Base-by-base conservation (phyloP, 2,888 invertebrate genomes). In the Yponomeuta plumbellus region DNA sequence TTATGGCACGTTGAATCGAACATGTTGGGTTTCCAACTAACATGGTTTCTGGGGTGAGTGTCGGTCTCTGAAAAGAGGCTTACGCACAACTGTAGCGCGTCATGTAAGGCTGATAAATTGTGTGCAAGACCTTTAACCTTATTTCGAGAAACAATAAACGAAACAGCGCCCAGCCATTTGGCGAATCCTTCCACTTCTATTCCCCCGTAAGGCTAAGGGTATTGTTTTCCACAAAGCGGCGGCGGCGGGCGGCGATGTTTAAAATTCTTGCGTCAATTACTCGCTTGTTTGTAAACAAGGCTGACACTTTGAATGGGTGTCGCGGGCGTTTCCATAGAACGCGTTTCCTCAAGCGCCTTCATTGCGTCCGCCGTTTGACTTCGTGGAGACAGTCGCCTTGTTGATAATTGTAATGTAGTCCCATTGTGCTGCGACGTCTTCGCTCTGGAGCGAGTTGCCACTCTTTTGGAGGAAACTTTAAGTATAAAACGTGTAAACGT, bases 221-320 rank as follows among this genome's bases (percentile, higher is more conserved):
- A 5, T 52, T 52, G 44, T 52, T 52, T 13, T 52, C 44, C 44
- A 52, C 44, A 52, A 52, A 52, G 17, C 44, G 44, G 44, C 17
- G 44, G 44, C 17, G 22, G 13, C 59, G 59, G 13, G 59, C 11
- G 77, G 68, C 78, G 71, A 71, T 87, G 87, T 85, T 88, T 86
- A 79, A 78, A 83, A 89, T 87, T 87, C 85, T 77, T 80, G 74
- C 75, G 81, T 84, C 84, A 86, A 86, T 86, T 88, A 86, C 84
- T 83, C 76, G 79, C 75, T 76, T 86, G 84, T 88, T 88, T 87
- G 83, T 87, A 87, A 84, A 87, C 83, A 87, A 71, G 71, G 71
- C 72, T 77, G 83, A 83, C 81, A 83, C 76, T 73, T 2, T 52
- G 44, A 52, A 52, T 75, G 71, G 75, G 74, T 71, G 75, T 76